Evolutionary conservation across 2,888 invertebrate genomes (phyloP).

Genomic region (Psococerastis gibbosa): DNA sequence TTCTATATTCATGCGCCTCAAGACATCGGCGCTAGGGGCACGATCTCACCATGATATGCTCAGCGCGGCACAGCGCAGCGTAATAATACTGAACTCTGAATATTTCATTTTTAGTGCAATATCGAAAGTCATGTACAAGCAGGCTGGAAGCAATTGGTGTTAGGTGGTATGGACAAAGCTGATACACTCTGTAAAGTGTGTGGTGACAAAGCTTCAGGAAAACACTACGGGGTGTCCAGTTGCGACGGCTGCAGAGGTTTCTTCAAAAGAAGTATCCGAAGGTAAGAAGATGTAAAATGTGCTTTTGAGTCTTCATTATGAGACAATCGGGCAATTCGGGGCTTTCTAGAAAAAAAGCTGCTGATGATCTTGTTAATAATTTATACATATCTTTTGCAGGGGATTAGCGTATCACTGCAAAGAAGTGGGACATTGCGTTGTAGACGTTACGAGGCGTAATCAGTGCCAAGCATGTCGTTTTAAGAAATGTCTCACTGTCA

Average conservation of each 20-base stretch:
- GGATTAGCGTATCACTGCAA: slow-evolving; percentile 85
- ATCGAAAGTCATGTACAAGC: too few relatives aligned
- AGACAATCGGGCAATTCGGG: too few relatives aligned
- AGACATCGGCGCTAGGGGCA: too few relatives aligned
- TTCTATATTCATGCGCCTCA: too few relatives aligned
- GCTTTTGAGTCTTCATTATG: background rate
- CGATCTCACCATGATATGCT: too few relatives aligned
- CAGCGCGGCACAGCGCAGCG: too few relatives aligned
- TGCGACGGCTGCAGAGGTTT: slow-evolving; percentile 85
- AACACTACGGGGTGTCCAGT: slow-evolving; percentile 79
- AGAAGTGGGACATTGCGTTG: slow-evolving; percentile 68
- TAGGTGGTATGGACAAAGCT: slow-evolving; percentile 3
- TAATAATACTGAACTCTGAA: too few relatives aligned
- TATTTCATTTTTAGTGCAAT: too few relatives aligned
- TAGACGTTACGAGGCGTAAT: slow-evolving; percentile 79
- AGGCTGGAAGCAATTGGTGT: too few relatives aligned
- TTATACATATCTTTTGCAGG: slow-evolving; percentile 27
- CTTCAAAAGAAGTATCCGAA: slow-evolving; percentile 80
- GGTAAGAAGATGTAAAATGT: slow-evolving; percentile 30
- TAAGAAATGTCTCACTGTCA: slow-evolving; percentile 73
- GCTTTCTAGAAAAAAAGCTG: too few relatives aligned
- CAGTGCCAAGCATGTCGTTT: slow-evolving; percentile 91
- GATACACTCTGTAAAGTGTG: slow-evolving; percentile 66
- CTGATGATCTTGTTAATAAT: background rate
- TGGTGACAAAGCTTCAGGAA: slow-evolving; percentile 64